phyloP scores from a whole-genome alignment of 2,888 invertebrate genomes.

The Heliconius aoede region DNA sequence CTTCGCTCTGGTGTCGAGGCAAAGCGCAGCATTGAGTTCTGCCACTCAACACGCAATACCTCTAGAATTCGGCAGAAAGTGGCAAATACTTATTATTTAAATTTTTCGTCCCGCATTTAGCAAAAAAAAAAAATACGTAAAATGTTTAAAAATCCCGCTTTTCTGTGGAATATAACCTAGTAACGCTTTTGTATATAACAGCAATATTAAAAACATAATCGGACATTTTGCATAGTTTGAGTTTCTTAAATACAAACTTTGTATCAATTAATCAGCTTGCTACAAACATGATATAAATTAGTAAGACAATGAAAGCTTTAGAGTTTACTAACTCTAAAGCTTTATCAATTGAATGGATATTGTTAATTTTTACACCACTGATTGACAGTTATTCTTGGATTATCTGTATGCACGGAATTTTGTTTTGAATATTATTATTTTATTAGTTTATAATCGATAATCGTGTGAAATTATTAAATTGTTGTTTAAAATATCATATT shows the following conservation, averaged over 20 bases:
- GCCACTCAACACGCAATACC: no score
- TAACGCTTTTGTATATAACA: neutral
- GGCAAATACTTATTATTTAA: no score
- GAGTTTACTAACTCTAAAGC: no score
- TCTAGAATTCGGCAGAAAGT: no score
- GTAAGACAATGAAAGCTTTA: slow-evolving; percentile 1
- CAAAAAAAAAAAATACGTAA: no score
- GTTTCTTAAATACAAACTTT: neutral
- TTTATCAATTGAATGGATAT: slow-evolving; percentile 24
- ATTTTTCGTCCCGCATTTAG: no score
- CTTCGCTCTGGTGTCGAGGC: no score
- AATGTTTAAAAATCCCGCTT: no score
- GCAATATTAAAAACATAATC: neutral
- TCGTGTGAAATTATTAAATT: neutral
- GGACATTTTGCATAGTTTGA: neutral
- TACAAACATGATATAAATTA: slow-evolving; percentile 5
- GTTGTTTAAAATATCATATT: no score
- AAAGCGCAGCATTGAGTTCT: no score
- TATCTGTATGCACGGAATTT: neutral
- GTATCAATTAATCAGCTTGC: slow-evolving; percentile 8
- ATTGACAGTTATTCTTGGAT: neutral
- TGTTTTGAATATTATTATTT: no score
- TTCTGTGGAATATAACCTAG: no score
- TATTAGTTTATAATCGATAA: neutral
- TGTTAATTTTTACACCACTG: slow-evolving; percentile 22